Conservation (phyloP, 2,113 vertebrate species). For the Hippolais icterina region DNA sequence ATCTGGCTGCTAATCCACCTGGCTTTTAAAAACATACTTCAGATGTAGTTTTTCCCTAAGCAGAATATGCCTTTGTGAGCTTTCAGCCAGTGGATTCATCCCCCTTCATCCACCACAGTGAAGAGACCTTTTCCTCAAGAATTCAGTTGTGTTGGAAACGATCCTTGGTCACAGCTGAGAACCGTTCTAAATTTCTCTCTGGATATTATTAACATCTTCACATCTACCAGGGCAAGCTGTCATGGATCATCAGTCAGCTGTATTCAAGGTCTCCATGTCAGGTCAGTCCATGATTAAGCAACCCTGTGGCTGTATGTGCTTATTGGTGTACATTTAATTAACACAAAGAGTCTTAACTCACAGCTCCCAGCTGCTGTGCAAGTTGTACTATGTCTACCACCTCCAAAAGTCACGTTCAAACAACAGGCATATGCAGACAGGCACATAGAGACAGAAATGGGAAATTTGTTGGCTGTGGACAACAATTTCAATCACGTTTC, state of each 20-base stretch:
- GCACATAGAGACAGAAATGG: background rate
- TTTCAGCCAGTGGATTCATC: background rate
- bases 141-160: background rate
- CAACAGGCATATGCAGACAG: rapidly evolving
- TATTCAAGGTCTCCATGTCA: background rate
- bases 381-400: background rate
- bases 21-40: background rate
- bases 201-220: background rate
- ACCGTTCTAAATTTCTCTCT: background rate
- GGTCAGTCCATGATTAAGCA: background rate
- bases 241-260: background rate
- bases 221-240: background rate
- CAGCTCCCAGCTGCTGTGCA: background rate
- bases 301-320: background rate
- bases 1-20: background rate
- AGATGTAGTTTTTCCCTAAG: background rate
- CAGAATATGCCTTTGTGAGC: background rate
- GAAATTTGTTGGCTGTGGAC: background rate
- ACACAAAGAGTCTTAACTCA: background rate
- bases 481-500: rapidly evolving
- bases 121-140: background rate
- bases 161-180: background rate
- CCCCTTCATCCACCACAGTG: background rate
- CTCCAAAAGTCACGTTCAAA: background rate
- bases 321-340: background rate